A percentile compares a stretch with the other conserved stretches of the same genome.
Conservation (phyloP, 2,797 vertebrate genomes). For the Chromis chromis region DNA sequence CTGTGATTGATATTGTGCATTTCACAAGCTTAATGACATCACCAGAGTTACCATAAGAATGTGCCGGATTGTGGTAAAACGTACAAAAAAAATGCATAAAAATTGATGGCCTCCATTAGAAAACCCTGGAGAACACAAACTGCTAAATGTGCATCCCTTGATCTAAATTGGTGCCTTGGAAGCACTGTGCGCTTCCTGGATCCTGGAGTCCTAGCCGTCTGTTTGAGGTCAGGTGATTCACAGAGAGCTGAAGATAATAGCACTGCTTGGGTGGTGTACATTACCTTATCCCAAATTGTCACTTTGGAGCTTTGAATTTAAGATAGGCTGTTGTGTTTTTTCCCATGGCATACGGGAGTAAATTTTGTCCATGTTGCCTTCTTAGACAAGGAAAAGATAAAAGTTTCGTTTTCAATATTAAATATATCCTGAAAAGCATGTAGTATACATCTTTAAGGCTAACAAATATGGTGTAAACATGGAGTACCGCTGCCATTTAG, state of each 20-base stretch:
- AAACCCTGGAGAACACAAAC: constrained; percentile 47
- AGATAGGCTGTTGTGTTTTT: not conserved
- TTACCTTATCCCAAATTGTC: constrained; percentile 18
- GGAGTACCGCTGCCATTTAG: too few species aligned
- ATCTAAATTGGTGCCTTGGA: constrained; percentile 47
- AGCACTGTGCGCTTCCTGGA: constrained; percentile 28
- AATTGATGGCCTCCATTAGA: not conserved
- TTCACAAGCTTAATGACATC: constrained; percentile 61
- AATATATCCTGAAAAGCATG: not conserved
- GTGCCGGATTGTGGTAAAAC: constrained; percentile 27
- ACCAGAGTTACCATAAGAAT: constrained; percentile 67
- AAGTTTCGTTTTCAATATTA: not conserved
- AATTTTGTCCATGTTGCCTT: not conserved
- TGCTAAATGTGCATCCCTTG: constrained; percentile 37
- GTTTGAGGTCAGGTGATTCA: constrained; percentile 57
- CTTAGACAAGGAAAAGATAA: not conserved
- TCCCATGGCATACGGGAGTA: not conserved
- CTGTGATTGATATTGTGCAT: constrained; percentile 73
- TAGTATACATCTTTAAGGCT: not conserved
- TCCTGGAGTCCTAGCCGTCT: constrained; percentile 38
- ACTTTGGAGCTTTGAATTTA: constrained; percentile 1
- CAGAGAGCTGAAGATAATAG: constrained; percentile 31
- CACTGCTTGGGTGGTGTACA: not conserved
- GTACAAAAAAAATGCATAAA: not conserved
- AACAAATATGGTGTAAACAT: not conserved